Percentiles rank a stretch among this genome's conserved stretches.
These are phyloP conservation scores for Hydropsyche tenuis DNA, from an alignment of 1,140 invertebrate species.

Conservation along the genomic window DNA sequence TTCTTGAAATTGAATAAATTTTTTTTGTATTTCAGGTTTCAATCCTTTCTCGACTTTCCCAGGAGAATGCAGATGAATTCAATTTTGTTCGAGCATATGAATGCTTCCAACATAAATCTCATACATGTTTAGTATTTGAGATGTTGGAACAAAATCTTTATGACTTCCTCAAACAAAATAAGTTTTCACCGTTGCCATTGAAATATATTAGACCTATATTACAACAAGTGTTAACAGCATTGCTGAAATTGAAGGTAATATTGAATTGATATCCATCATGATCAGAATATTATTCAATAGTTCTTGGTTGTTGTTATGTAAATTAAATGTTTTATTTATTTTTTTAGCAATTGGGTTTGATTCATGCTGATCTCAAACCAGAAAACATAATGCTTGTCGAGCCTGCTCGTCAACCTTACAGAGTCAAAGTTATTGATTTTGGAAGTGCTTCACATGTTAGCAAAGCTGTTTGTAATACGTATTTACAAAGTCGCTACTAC, in stretches of 20 bases:
- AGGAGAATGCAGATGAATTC: conserved; percentile 99
- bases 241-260: conserved; percentile 92
- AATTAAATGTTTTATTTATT: conserved; percentile 46
- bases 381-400: conserved; percentile 99
- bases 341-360: conserved; percentile 92
- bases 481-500: conserved; percentile 98
- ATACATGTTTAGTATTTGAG: conserved; percentile 99
- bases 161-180: conserved; percentile 99
- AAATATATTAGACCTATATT: conserved; percentile 99
- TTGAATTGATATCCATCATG: background rate
- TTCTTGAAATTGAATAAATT: background rate
- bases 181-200: conserved; percentile 96
- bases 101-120: conserved; percentile 99
- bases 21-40: conserved; percentile 71
- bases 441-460: conserved; percentile 98
- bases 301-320: conserved; percentile 25
- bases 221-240: conserved; percentile 97
- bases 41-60: conserved; percentile 95
- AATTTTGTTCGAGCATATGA: conserved; percentile 99
- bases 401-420: conserved; percentile 94
- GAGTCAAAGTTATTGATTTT: conserved; percentile 99
- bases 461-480: conserved; percentile 99
- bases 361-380: conserved; percentile 99
- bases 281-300: background rate
- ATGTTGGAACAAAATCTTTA: conserved; percentile 99